phyloP scores from a whole-genome alignment of 2,113 vertebrate genomes.

The Hemibagrus wyckioides region DNA sequence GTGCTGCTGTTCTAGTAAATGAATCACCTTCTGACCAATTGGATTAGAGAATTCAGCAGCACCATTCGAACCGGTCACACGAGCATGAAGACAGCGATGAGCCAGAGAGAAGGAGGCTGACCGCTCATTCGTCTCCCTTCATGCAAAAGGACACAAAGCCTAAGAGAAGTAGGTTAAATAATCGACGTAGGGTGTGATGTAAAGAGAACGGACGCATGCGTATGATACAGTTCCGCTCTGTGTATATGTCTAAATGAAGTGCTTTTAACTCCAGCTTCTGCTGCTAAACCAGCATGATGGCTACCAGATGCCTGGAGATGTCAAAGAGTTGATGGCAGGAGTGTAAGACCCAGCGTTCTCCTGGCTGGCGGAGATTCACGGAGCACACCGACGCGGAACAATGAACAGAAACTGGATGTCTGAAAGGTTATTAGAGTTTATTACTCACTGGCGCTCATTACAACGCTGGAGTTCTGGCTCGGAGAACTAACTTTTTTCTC shows the following conservation, averaged over 20 bases:
- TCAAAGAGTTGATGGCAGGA: not conserved
- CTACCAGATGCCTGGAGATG: slow-evolving; percentile 22
- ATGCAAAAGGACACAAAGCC: not conserved
- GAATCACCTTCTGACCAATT: not conserved
- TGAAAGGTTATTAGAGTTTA: not conserved
- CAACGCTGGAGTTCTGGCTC: not conserved
- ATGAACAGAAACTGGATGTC: slow-evolving; percentile 32
- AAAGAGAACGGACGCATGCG: not conserved
- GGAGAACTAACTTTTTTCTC: not conserved
- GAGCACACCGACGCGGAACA: not conserved
- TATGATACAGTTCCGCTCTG: not conserved
- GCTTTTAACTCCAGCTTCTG: not conserved
- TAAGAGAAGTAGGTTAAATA: not conserved
- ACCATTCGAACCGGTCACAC: not conserved
- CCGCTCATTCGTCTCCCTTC: not conserved
- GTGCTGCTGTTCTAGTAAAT: not conserved
- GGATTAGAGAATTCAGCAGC: not conserved
- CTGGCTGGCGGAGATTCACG: slow-evolving; percentile 2
- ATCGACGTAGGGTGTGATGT: not conserved
- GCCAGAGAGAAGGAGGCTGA: not conserved
- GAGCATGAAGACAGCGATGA: not conserved
- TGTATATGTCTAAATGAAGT: not conserved
- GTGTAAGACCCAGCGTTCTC: not conserved
- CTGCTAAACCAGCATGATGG: not conserved
- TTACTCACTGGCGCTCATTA: not conserved